Base-by-base conservation (phyloP, 2,888 invertebrate species). In the Calameuta pallipes region DNA sequence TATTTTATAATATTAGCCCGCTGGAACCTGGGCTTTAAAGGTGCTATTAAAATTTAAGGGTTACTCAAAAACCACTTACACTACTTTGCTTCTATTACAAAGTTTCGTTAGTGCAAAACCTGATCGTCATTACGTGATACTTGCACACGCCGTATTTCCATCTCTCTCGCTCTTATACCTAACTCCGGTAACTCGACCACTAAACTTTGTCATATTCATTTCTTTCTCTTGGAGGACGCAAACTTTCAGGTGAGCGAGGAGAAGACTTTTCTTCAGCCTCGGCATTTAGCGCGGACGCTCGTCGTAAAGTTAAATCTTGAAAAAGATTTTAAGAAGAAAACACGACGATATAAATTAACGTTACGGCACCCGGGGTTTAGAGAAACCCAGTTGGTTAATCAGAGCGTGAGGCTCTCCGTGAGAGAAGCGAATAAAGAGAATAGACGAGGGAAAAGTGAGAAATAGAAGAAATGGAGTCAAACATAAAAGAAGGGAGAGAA, bases 251-350 rank as follows among this genome's bases (percentile, higher is more conserved):
- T 30, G 4, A 30, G 30, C 33, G 30, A 70, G 33, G 15, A 11
- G 12, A 0, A 12, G 36, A 12, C 36, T 13, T 70, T 70, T 15
- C 70, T 12, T 71, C 33, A 31, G 33, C 31, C 77, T 76, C 79
- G 77, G 80, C 79, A 80, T 80, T 81, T 81, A 78, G 69, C 77
- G 71, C 71, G 71, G 13, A 1, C 77, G 75, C 75, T 69, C 76
- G 77, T 73, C 80, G 82, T 76, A 78, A 82, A 83, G 81, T 83
- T 83, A 82, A 83, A 83, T 81, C 80, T 80, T 80, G 83, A 69
- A 74, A 75, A 75, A 78, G 77, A 78, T 81, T 82, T 81, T 81
- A 73, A 82, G 69, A 68, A 80, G 75, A 78, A 80, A 82, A 78
- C 80, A 76, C 79, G 78, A 75, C 76, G 77, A 75, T 79, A 82